Evolutionary conservation across 2,797 vertebrate genomes (phyloP).

Genomic region (Molossus molossus): DNA sequence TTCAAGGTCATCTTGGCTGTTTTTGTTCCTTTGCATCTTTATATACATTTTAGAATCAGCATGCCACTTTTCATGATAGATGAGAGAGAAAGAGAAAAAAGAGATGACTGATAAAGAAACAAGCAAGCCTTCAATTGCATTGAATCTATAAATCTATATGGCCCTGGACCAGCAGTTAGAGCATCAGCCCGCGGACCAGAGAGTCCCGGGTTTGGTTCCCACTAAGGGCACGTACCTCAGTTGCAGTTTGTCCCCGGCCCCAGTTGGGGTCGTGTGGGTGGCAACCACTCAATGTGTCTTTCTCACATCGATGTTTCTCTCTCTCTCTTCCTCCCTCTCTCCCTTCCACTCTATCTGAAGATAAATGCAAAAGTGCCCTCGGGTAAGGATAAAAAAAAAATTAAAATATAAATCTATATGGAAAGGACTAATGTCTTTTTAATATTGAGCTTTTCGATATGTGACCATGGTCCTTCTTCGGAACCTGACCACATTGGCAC

Average conservation of each 20-base stretch:
- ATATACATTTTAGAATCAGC: slow-evolving; percentile 9
- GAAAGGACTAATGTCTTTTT: neutral
- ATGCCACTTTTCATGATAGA: neutral
- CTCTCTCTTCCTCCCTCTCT: too few species aligned
- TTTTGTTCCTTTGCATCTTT: neutral
- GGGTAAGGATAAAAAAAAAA: too few species aligned
- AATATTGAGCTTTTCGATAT: neutral
- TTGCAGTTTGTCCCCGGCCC: too few species aligned
- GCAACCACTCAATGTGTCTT: too few species aligned
- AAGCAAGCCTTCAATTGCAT: neutral
- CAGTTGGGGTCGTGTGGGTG: too few species aligned
- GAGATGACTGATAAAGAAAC: neutral
- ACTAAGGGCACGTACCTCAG: too few species aligned
- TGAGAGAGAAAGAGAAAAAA: neutral
- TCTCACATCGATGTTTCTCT: too few species aligned
- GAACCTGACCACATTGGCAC: neutral
- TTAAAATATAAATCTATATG: neutral
- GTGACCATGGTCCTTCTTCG: neutral
- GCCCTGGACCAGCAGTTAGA: too few species aligned
- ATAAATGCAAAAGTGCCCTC: too few species aligned
- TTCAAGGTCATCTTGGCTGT: slow-evolving; percentile 25
- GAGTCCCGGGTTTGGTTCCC: too few species aligned
- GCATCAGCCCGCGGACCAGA: too few species aligned
- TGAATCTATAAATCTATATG: neutral
- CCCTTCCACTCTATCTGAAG: too few species aligned